Evolutionary conservation across 2,888 invertebrate genomes (phyloP), one percentile per base, ranked within the genome.

Genomic region (Sesia apiformis): DNA sequence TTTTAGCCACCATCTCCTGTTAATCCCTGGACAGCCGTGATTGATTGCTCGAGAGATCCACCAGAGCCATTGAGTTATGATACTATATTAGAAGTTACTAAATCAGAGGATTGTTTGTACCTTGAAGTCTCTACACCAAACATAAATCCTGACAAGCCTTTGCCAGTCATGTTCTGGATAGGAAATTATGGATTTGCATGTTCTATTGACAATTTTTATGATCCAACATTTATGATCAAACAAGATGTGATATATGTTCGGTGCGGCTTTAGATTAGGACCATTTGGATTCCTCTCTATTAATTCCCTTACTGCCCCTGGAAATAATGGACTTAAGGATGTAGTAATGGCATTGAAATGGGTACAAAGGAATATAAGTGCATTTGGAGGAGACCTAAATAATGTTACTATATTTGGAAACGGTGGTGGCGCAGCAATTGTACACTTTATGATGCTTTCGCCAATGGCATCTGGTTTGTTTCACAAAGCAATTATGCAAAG

Each of bases 111-210:
- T 63, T 90, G 90, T 60, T 76, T 90, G 0, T 87, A 85, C 57
- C 67, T 90, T 46, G 84, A 88, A 62, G 66, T 90, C 7, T 73
- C 72, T 40, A 77, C 81, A 41, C 81, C 81, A 58, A 76, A 66
- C 57, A 60, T 81, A 5, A 68, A 73, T 43, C 74, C 82, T 4
- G 65, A 73, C 0, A 72, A 85, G 60, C 77, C 67, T 8, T 64
- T 84, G 62, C 90, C 91, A 39, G 90, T 91, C 3, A 86, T 91
- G 86, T 86, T 91, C 58, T 90, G 86, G 83, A 81, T 90, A 53
- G 88, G 90, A 56, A 75, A 84, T 52, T 87, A 70, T 58, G 71
- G 67, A 39, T 90, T 78, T 63, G 55, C 70, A 39, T 63, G 60
- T 51, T 69, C 69, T 49, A 60, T 78, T 43, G 86, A 87, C 55